A percentile compares a stretch with the other conserved stretches of the same genome.
Evolutionary conservation across 1,140 invertebrate genomes (phyloP).

Genomic region (Pissodes strobi): DNA sequence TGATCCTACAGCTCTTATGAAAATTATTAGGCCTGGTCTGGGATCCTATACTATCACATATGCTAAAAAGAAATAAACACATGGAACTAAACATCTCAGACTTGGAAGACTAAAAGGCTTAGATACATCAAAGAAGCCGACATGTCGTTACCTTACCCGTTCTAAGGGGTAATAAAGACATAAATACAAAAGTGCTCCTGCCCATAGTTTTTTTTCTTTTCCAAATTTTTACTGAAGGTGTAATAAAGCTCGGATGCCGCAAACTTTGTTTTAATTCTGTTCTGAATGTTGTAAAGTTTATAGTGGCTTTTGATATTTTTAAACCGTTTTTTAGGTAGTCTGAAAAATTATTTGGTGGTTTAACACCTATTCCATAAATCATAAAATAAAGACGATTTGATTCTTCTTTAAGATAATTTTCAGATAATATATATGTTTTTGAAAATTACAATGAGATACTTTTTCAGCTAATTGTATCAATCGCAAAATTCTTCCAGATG

Average conservation of each 20-base stretch:
- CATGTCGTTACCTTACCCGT: conserved; percentile 6
- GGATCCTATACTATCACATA: too few species aligned
- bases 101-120: too few species aligned
- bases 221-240: conserved; percentile 9
- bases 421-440: not conserved
- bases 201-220: conserved; percentile 15
- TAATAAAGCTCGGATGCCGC: conserved; percentile 18
- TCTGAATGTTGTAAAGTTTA: not conserved
- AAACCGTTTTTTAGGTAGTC: conserved; percentile 9
- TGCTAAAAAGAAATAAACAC: too few species aligned
- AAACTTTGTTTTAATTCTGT: conserved; percentile 8
- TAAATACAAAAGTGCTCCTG: conserved; percentile 32
- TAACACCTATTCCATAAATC: conserved; percentile 8
- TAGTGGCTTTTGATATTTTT: not conserved
- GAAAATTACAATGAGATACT: too few species aligned
- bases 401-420: too few species aligned
- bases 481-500: too few species aligned
- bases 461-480: too few species aligned
- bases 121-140: conserved; percentile 19
- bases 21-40: too few species aligned
- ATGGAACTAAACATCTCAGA: too few species aligned
- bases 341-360: conserved; percentile 14
- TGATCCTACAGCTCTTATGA: too few species aligned
- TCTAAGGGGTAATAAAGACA: conserved; percentile 30
- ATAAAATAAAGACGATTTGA: not conserved